Evolutionary conservation across 2,888 invertebrate genomes (phyloP), one percentile per base, ranked within the genome.

Genomic region (Leucophenga maculata): DNA sequence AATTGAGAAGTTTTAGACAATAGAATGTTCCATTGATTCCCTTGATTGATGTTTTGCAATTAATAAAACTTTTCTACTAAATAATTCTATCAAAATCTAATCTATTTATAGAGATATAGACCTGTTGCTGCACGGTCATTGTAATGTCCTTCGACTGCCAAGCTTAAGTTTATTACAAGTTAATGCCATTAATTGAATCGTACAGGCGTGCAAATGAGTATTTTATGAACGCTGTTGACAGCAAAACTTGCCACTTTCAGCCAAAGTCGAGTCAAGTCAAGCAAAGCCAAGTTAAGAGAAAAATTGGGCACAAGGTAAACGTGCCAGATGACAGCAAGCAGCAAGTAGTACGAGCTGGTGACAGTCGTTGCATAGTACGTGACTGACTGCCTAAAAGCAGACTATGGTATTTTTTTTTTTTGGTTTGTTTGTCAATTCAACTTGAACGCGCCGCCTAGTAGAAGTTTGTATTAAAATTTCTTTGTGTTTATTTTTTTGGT

Each of bases 161-260:
- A n/a, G n/a, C n/a, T 11, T 9, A 3, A 39, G 39, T 39, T 39
- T 39, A 39, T 39, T 39, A 50, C 84, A 81, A 77, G 81, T 84
- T 83, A 84, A 84, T 81, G 84, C 60, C 77, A 80, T 83, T 82
- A 83, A 82, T 82, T 84, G 82, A 83, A 82, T 83, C 84, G 83
- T 72, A 71, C 73, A 69, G 76, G 77, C 77, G 78, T 69, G 65
- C 69, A 50, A 57, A 65, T 59, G 32, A 32, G 32, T n/a, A 39
- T 59, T 59, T 59, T 32, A 54, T 39, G 57, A 76, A 77, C 77
- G 67, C 70, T 69, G 68, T 57, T 68, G 50, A 48, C 48, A 66
- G 46, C 14, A 59, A 54, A 55, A 32, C 46, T 55, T 26, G 2
- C 60, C 46, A 46, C 55, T 13, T 26, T 4, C 32, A 26, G 32